phyloP scores from a whole-genome alignment of 2,888 invertebrate genomes.

The Amiota minor region DNA sequence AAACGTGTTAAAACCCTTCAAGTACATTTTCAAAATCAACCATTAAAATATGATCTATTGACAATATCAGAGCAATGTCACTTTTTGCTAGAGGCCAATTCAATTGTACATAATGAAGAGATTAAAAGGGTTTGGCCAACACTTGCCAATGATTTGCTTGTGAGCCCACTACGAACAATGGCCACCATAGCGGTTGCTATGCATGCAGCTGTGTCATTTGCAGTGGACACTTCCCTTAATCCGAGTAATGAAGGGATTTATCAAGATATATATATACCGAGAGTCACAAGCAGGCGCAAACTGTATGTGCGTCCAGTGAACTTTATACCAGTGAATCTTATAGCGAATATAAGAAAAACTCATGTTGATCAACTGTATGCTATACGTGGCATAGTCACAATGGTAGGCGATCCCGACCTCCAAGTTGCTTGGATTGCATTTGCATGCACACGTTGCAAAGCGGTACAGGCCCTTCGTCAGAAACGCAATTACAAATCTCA shows the following conservation, averaged over 20 bases:
- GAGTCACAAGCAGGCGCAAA: slow-evolving; percentile 50
- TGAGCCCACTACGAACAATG: slow-evolving; percentile 80
- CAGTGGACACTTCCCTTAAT: slow-evolving; percentile 35
- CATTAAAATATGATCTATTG: slow-evolving; percentile 52
- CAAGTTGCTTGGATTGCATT: slow-evolving; percentile 84
- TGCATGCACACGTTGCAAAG: slow-evolving; percentile 62
- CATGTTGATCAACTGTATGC: slow-evolving; percentile 83
- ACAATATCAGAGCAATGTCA: slow-evolving; percentile 50
- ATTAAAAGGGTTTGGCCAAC: slow-evolving; percentile 78
- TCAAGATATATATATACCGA: slow-evolving; percentile 49
- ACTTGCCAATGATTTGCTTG: slow-evolving; percentile 79
- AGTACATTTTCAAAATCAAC: slow-evolving; percentile 74
- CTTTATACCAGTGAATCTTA: slow-evolving; percentile 79
- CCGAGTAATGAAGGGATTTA: slow-evolving; percentile 30
- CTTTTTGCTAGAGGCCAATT: slow-evolving; percentile 76
- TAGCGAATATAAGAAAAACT: slow-evolving; percentile 48
- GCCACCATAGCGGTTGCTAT: slow-evolving; percentile 84
- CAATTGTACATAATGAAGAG: slow-evolving; percentile 76
- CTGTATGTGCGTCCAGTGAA: slow-evolving; percentile 77
- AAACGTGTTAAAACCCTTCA: slow-evolving; percentile 76
- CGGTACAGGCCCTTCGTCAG: slow-evolving; percentile 80
- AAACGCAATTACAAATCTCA: slow-evolving; percentile 52
- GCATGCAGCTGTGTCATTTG: slow-evolving; percentile 57
- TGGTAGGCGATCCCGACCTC: slow-evolving; percentile 84
- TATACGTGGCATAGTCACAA: slow-evolving; percentile 88